Conservation (phyloP, 2,113 vertebrate genomes). For the Lichenostomus cassidix region DNA sequence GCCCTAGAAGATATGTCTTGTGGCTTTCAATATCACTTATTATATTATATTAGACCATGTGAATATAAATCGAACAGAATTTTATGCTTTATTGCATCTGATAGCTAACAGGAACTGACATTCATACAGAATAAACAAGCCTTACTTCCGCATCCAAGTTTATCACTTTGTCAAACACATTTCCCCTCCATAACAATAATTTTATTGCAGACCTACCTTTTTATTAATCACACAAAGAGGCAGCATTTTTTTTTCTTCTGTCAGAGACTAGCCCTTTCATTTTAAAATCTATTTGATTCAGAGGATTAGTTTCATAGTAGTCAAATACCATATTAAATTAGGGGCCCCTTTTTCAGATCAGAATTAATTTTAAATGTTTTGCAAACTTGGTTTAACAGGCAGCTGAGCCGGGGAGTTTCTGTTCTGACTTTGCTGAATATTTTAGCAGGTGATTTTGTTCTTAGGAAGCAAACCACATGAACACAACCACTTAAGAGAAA, state of each 20-base stretch:
- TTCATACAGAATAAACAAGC: background rate
- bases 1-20: background rate
- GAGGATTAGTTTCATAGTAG: background rate
- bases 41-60: background rate
- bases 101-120: constrained; percentile 14
- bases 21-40: background rate
- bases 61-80: constrained; percentile 14
- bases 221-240: background rate
- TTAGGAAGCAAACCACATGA: background rate
- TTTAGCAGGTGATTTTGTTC: background rate
- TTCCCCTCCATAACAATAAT: background rate
- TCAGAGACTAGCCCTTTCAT: background rate
- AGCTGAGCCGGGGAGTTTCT: background rate
- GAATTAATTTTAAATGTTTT: background rate
- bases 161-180: background rate
- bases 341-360: background rate
- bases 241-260: background rate
- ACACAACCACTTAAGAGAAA: background rate
- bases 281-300: constrained; percentile 27
- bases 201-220: background rate
- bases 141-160: background rate
- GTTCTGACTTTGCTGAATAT: background rate
- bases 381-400: background rate
- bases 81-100: constrained; percentile 36
- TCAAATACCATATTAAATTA: background rate